Evolutionary conservation across 1,140 invertebrate species (phyloP).

Genomic region (Drosophila tsacasi): DNA sequence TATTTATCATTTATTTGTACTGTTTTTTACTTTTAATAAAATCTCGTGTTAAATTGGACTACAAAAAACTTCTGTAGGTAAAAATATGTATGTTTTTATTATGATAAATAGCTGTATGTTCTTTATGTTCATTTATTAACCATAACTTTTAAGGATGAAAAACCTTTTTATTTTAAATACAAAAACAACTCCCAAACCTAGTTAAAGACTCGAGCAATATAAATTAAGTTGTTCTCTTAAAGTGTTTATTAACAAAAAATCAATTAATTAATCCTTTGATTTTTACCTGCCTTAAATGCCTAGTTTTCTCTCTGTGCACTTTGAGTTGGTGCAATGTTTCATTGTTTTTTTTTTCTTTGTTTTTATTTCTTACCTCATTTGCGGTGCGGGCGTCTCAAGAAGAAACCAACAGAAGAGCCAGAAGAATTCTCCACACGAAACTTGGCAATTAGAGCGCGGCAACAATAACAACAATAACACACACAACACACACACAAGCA

Average conservation of each 20-base stretch:
- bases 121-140: too few species aligned
- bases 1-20: too few species aligned
- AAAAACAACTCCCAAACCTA: too few species aligned
- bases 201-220: too few species aligned
- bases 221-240: background rate
- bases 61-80: too few species aligned
- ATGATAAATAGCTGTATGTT: too few species aligned
- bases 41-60: too few species aligned
- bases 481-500: conserved; percentile 30
- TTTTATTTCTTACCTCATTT: conserved; percentile 70
- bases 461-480: conserved; percentile 41
- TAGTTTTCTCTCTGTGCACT: conserved; percentile 4
- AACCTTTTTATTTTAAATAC: too few species aligned
- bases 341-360: conserved; percentile 6
- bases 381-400: conserved; percentile 62
- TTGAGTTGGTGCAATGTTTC: conserved; percentile 16
- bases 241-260: background rate
- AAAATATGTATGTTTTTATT: too few species aligned
- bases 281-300: background rate
- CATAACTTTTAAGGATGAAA: too few species aligned
- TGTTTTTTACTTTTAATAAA: too few species aligned
- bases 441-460: conserved; percentile 59
- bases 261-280: too few species aligned
- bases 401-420: conserved; percentile 30
- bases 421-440: conserved; percentile 42